Evolutionary conservation across 2,888 invertebrate genomes (phyloP).

Genomic region (Chouioia cunea): DNA sequence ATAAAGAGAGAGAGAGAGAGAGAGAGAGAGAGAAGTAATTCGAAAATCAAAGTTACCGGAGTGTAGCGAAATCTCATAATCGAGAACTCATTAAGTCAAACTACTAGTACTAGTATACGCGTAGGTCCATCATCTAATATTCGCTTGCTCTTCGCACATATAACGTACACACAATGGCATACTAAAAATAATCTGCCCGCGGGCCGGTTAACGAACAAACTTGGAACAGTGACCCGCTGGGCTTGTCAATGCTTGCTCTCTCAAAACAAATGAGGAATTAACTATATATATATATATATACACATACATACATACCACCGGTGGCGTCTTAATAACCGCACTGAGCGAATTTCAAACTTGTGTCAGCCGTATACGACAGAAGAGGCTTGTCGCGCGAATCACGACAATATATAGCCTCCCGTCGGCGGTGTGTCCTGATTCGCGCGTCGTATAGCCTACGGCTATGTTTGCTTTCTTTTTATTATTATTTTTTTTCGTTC

Average conservation of each 20-base stretch:
- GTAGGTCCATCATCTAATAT: too few species aligned
- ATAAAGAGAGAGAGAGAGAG: too few species aligned
- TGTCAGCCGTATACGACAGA: constrained; percentile 61
- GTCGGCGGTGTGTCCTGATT: constrained; percentile 42
- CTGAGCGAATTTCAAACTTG: constrained; percentile 65
- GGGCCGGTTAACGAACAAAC: constrained; percentile 17
- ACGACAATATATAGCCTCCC: constrained; percentile 30
- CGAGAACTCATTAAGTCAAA: too few species aligned
- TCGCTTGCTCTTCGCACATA: not conserved
- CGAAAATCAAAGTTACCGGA: too few species aligned
- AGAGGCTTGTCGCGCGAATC: constrained; percentile 45
- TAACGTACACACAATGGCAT: not conserved
- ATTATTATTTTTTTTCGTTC: constrained; percentile 15
- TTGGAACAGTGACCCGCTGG: constrained; percentile 10
- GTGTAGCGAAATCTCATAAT: too few species aligned
- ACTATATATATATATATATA: constrained; percentile 7
- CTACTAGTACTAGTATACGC: too few species aligned
- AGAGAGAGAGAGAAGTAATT: too few species aligned
- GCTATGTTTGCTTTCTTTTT: constrained; percentile 5
- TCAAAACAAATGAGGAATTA: constrained; percentile 43
- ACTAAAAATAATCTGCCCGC: constrained; percentile 42
- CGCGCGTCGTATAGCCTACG: constrained; percentile 16
- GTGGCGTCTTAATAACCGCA: constrained; percentile 34
- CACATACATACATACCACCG: too few species aligned
- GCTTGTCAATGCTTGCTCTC: constrained; percentile 17